A percentile compares a stretch with the other conserved stretches of the same genome.
These are phyloP conservation scores for Lamellibrachia luymesi DNA, from an alignment of 1,140 invertebrate species.

Conservation along the genomic window DNA sequence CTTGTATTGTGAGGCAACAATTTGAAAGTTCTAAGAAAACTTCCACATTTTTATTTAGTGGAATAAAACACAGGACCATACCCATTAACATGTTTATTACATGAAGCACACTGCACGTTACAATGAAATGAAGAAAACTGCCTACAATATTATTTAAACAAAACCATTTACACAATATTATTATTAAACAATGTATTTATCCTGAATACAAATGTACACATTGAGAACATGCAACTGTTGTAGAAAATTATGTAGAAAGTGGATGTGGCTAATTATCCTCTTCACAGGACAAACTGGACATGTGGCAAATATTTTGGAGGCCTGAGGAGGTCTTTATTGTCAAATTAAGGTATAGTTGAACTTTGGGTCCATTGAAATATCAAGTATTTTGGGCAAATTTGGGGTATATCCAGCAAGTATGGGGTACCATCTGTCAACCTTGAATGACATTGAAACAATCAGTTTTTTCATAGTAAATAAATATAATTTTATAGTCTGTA, in stretches of 20 bases:
- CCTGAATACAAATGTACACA: background rate
- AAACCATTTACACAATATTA: background rate
- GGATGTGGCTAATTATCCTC: background rate
- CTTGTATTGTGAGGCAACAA: no score
- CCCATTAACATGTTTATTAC: background rate
- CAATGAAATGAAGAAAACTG: background rate
- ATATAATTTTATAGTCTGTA: background rate
- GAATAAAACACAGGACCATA: background rate
- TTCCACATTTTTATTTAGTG: no score
- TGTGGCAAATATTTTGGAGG: no score
- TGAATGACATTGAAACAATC: background rate
- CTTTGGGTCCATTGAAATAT: no score
- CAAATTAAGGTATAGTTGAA: no score
- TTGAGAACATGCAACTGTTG: background rate
- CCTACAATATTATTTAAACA: background rate
- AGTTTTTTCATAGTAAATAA: background rate
- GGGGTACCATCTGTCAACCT: background rate
- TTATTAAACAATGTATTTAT: background rate
- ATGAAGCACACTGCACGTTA: background rate
- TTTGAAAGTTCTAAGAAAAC: background rate
- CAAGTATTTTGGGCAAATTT: no score
- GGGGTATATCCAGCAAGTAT: no score
- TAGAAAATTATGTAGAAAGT: background rate
- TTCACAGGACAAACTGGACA: background rate
- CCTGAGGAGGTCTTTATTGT: no score